A percentile compares a stretch with the other conserved stretches of the same genome.
These are phyloP conservation scores for Hippasteria phrygiana DNA, from an alignment of 53 echinoderm and acorn worm genomes.

Conservation along the genomic window DNA sequence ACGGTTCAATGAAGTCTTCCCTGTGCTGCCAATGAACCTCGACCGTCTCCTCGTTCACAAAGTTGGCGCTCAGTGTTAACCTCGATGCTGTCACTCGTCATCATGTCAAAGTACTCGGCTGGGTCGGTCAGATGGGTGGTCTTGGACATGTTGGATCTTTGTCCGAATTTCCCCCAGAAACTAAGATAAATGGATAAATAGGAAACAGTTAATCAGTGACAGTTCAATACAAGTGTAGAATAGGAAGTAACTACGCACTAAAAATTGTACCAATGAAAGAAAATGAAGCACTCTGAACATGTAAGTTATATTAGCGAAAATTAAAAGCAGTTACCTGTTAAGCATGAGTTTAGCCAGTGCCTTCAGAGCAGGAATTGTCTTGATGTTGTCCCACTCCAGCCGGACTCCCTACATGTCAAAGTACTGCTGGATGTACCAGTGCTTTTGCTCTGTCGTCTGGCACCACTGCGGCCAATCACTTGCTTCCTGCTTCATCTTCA, in stretches of 20 bases:
- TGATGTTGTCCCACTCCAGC: conserved; percentile 64
- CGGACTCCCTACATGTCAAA: conserved; percentile 59
- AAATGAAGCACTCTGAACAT: too few relatives aligned
- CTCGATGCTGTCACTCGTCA: not conserved
- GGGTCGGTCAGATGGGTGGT: conserved; percentile 10
- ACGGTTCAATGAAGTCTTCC: not conserved
- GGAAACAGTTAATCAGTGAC: not conserved
- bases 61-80: conserved; percentile 42
- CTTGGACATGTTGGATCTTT: conserved; percentile 30
- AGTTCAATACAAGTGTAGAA: too few relatives aligned
- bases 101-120: conserved; percentile 17
- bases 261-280: too few relatives aligned
- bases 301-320: not conserved
- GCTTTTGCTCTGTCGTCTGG: conserved; percentile 44
- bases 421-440: conserved; percentile 42
- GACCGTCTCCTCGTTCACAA: conserved; percentile 40
- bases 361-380: conserved; percentile 71
- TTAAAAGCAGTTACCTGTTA: conserved; percentile 51
- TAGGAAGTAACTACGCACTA: too few relatives aligned
- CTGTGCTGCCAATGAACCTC: conserved; percentile 13
- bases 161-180: conserved; percentile 47
- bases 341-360: conserved; percentile 75
- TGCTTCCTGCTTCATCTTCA: conserved; percentile 74
- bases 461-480: conserved; percentile 73
- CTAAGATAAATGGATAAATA: not conserved